Evolutionary conservation across 2,797 vertebrate species (phyloP).

Genomic region (Serranus cabrilla): DNA sequence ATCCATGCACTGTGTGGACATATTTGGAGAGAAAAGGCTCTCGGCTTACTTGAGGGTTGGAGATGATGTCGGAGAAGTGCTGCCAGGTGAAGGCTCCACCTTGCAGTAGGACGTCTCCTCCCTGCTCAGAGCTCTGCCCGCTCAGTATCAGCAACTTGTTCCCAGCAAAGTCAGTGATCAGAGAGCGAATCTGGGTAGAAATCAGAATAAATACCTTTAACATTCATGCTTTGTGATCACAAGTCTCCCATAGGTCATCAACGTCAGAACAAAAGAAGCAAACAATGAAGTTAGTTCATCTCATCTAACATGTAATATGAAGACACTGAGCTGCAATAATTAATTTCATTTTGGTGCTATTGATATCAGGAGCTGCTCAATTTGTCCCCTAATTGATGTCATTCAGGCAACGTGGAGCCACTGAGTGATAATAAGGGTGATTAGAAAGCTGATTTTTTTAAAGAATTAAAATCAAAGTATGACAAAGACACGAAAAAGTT

Average conservation of each 20-base stretch:
- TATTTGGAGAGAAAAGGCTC: neutral
- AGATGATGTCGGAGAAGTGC: conserved; percentile 90
- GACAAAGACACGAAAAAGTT: neutral
- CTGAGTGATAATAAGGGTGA: neutral
- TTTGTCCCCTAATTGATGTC: neutral
- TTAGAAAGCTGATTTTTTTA: too few species aligned
- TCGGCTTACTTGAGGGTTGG: conserved; percentile 87
- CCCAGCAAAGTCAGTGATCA: conserved; percentile 89
- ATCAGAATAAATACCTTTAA: neutral
- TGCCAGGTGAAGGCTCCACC: conserved; percentile 91
- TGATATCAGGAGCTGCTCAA: neutral
- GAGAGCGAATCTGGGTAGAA: conserved; percentile 86
- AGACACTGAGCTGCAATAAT: neutral
- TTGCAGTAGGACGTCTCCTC: conserved; percentile 92
- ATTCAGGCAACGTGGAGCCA: neutral
- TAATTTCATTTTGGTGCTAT: neutral
- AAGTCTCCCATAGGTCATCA: neutral
- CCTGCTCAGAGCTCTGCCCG: conserved; percentile 93
- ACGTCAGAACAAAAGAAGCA: neutral
- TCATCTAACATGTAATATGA: neutral
- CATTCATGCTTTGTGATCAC: neutral
- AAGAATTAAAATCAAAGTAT: neutral
- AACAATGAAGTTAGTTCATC: neutral
- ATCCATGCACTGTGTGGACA: neutral
- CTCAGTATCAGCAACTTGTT: conserved; percentile 93